A percentile compares a stretch with the other conserved stretches of the same genome.
phyloP scores from a whole-genome alignment of 2,888 invertebrate genomes.

The Dryocosmus kuriphilus region DNA sequence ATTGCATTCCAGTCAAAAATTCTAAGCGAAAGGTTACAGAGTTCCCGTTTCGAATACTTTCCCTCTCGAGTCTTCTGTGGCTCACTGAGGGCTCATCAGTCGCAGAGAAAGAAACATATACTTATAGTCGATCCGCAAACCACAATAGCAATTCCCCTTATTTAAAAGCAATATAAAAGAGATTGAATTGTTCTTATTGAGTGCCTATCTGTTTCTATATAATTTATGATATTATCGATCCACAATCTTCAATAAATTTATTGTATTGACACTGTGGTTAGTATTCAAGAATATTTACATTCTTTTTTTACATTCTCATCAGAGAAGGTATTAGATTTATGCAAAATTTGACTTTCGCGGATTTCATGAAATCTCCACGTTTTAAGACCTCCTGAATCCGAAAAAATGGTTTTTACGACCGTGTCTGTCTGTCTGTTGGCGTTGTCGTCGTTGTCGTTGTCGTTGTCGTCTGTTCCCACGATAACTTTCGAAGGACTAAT shows the following conservation, averaged over 20 bases:
- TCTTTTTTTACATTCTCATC: no score
- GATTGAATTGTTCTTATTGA: constrained; percentile 29
- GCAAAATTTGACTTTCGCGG: no score
- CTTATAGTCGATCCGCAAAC: constrained; percentile 43
- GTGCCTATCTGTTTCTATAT: constrained; percentile 6
- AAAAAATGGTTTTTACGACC: no score
- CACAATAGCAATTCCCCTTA: constrained; percentile 17
- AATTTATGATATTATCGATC: constrained; percentile 30
- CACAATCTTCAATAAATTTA: background rate
- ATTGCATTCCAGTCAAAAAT: constrained; percentile 50
- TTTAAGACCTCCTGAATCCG: no score
- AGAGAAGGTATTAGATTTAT: no score
- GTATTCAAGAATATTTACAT: constrained; percentile 1
- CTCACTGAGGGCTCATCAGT: constrained; percentile 29
- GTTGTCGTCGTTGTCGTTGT: no score
- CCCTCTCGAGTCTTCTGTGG: constrained; percentile 52
- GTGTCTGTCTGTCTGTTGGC: no score
- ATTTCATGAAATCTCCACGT: no score
- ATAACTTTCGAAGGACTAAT: no score
- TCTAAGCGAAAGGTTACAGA: constrained; percentile 59
- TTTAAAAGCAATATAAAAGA: constrained; percentile 32
- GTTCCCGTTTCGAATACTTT: constrained; percentile 58
- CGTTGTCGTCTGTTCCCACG: no score
- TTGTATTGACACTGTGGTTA: constrained; percentile 29
- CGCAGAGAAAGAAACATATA: constrained; percentile 51